Evolutionary conservation across 2,113 vertebrate species (phyloP).

Genomic region (Eptesicus fuscus): DNA sequence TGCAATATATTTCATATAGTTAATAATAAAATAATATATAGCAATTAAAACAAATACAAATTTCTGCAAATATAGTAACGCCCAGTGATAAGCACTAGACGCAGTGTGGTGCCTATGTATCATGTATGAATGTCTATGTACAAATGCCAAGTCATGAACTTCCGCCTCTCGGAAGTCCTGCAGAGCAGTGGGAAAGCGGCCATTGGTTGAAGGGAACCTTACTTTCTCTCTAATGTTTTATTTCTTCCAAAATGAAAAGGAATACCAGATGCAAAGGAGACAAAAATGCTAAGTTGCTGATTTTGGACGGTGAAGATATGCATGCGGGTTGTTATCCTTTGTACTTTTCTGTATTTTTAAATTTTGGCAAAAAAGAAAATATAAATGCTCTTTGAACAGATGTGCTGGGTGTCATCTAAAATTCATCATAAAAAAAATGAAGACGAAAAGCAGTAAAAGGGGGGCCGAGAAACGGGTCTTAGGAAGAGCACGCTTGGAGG

Average conservation of each 20-base stretch:
- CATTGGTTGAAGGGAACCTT: neutral
- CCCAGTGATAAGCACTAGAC: neutral
- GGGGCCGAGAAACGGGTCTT: neutral
- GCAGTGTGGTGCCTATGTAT: accelerated
- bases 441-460: neutral
- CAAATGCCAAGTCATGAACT: neutral
- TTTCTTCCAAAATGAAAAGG: constrained; percentile 14
- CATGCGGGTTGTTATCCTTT: neutral
- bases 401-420: constrained; percentile 33
- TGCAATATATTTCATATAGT: neutral
- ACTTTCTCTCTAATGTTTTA: neutral
- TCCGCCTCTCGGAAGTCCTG: accelerated
- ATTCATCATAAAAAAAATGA: neutral
- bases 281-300: neutral
- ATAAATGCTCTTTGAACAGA: constrained; percentile 36
- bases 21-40: neutral
- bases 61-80: neutral
- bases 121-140: accelerated
- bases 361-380: neutral
- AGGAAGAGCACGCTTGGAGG: accelerated
- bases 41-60: neutral
- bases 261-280: neutral
- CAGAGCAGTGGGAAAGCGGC: neutral
- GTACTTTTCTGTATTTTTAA: constrained; percentile 23
- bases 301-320: neutral